Evolutionary conservation across 1,140 invertebrate species (phyloP), one percentile per base, ranked within the genome.

Genomic region (Scaptomyza hsui): DNA sequence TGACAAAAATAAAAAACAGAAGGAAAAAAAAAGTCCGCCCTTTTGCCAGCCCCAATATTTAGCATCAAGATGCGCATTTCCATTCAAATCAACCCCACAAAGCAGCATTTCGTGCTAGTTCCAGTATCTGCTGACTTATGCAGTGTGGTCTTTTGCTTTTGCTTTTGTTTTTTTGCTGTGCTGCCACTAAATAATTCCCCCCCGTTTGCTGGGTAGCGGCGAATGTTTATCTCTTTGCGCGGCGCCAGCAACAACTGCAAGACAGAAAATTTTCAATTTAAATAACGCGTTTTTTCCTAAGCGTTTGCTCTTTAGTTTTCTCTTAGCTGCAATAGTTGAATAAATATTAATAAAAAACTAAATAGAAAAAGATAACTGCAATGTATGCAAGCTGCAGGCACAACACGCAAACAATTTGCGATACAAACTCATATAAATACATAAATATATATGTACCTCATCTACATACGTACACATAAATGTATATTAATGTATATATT

Each of bases 221-320:
- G 21, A 37, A 48, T 73, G 64, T 65, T 74, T 81, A 81, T 83
- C 78, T 82, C 52, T 29, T 29, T 45, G 53, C 16, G 18, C 69
- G 55, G 77, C 72, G 70, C 78, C 74, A 83, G 45, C 55, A 83
- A 49, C 59, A 72, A 82, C 73, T 86, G 69, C 70, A 72, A 81
- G 72, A 78, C 59, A 81, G 73, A 86, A 70, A 78, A 72, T 72
- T 88, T 86, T 81, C 73, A 86, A 85, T 85, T 85, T 86, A 80
- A 86, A 86, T 85, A 69, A 61, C 55, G 44, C 56, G 39, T 55
- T 76, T 49, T 42, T 45, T 29, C 9, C 9, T 29, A 29, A 29
- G 6, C 29, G 42, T 32, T 42, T 16, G 42, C 7, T 13, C 18
- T 47, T 44, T 10, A 35, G 24, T 42, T 19, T 15, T 24, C 4